Percentiles rank a stretch among this genome's conserved stretches.
Evolutionary conservation across 1,140 invertebrate species (phyloP).

Genomic region (Musca vetustissima): DNA sequence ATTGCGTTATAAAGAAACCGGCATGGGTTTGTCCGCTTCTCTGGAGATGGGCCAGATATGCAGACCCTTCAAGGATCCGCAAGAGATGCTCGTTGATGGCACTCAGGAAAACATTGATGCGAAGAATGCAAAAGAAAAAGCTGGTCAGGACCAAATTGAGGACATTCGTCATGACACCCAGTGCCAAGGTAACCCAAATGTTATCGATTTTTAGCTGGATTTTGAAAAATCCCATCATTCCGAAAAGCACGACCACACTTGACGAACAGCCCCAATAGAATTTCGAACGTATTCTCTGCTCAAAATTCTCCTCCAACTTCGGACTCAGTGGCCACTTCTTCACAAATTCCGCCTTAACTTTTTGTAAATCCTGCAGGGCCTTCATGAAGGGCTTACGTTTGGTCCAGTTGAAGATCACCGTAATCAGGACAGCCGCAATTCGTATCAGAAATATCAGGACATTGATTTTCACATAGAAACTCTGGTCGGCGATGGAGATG

Average conservation of each 20-base stretch:
- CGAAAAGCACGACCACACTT: not conserved
- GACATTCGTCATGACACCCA: not conserved
- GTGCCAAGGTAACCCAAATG: not conserved
- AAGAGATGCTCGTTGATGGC: constrained; percentile 8
- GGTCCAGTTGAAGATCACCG: not conserved
- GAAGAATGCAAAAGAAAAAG: not conserved
- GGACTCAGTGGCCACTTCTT: not conserved
- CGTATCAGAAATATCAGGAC: not conserved
- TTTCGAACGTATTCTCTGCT: not conserved
- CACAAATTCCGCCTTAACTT: not conserved
- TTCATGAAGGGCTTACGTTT: not conserved
- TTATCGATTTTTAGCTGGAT: too few relatives aligned
- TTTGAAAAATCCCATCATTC: not conserved
- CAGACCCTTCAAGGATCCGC: not conserved
- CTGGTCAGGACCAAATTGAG: not conserved
- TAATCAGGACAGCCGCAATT: not conserved
- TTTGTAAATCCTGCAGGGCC: not conserved
- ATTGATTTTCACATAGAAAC: not conserved
- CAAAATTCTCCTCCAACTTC: not conserved
- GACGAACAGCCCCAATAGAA: not conserved
- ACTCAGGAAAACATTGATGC: not conserved
- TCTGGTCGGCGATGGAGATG: not conserved
- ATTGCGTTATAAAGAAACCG: not conserved
- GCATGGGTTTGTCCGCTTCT: not conserved
- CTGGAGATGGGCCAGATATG: not conserved